Conservation (phyloP, 2,888 invertebrate species). For the Torymus aiolomorphi region DNA sequence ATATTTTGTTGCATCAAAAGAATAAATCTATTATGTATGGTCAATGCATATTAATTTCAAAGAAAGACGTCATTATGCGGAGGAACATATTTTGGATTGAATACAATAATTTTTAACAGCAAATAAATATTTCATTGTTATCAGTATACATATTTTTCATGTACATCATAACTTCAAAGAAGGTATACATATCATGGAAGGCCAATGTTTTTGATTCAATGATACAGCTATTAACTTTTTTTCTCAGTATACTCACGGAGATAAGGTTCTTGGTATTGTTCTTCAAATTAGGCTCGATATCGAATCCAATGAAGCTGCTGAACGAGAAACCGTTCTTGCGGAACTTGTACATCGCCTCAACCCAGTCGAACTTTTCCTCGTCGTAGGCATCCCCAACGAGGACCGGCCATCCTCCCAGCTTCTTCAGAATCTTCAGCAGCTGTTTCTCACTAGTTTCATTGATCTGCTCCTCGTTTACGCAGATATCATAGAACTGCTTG, state of each 20-base stretch:
- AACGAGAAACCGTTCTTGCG: constrained; percentile 88
- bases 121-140: too few species aligned
- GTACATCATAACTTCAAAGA: too few species aligned
- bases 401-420: constrained; percentile 94
- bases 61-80: too few species aligned
- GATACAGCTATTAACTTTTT: too few species aligned
- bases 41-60: too few species aligned
- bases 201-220: too few species aligned
- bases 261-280: constrained; percentile 89
- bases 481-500: constrained; percentile 89
- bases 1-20: too few species aligned
- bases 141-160: too few species aligned
- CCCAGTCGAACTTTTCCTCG: constrained; percentile 86
- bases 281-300: constrained; percentile 86
- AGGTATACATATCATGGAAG: too few species aligned
- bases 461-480: constrained; percentile 85
- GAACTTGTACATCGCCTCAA: constrained; percentile 87
- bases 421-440: constrained; percentile 82
- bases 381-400: constrained; percentile 86
- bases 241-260: constrained; percentile 85
- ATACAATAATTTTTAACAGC: too few species aligned
- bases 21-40: too few species aligned
- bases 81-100: too few species aligned
- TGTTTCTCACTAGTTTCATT: constrained; percentile 77
- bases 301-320: constrained; percentile 92